Base-by-base conservation (phyloP, 2,888 invertebrate species). In the Chamaedrilus cognettii region DNA sequence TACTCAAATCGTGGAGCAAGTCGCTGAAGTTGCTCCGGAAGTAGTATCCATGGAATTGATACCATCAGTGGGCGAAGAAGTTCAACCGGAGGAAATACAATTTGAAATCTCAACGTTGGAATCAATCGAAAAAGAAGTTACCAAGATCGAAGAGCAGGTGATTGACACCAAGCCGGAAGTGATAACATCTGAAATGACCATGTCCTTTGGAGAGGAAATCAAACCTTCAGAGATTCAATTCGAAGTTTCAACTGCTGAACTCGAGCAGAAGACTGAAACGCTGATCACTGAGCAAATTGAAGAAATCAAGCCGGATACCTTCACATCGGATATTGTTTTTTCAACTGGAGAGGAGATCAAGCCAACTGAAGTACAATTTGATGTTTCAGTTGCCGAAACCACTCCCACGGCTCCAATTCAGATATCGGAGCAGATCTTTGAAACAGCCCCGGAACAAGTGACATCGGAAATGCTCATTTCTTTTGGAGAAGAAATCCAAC, bases 401-500 rank as follows among this genome's bases (percentile, higher is more conserved):
- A 42, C 42, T n/a, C n/a, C n/a, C n/a, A n/a, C n/a, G n/a, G n/a
- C n/a, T n/a, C n/a, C n/a, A n/a, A n/a, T n/a, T n/a, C n/a, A n/a
- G 26, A 26, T 28, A n/a, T n/a, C 28, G n/a, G n/a, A 63, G 56
- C 23, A 23, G 34, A 32, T 33, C 55, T 7, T 19, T 56, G 55
- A 63, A 32, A 23, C 56, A 7, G n/a, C 52, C n/a, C 56, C 63
- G 34, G 63, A 63, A 26, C 52, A 32, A 4, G 62, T 66, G 11
- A 31, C 31, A n/a, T 28, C 50, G 19, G 65, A 60, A 50, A 2
- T 65, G 3, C 15, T 61, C 0, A 2, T 65, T 2, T 57, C 55
- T 33, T n/a, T 34, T 64, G 57, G 64, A 32, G 64, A 59, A n/a
- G 65, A 65, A 65, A 32, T 65, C 5, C 28, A 60, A 61, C 65